phyloP scores from a whole-genome alignment of 2,113 vertebrate species.

The Ageneiosus marmoratus region DNA sequence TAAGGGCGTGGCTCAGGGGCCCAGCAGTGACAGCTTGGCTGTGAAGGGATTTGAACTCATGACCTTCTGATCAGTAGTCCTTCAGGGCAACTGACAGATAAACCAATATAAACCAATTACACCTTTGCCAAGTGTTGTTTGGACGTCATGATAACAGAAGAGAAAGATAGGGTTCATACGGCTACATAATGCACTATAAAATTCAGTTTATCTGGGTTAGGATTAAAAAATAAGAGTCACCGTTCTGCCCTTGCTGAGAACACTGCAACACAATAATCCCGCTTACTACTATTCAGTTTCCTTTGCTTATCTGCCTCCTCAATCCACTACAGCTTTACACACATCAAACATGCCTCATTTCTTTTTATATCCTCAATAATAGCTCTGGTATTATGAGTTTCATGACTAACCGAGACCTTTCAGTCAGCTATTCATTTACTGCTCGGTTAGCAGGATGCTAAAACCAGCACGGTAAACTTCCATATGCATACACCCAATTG shows the following conservation, averaged over 20 bases:
- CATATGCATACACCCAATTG: neutral
- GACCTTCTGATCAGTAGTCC: too few species aligned
- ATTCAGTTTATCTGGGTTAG: neutral
- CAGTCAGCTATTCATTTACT: neutral
- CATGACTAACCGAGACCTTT: neutral
- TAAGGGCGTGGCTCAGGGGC: too few species aligned
- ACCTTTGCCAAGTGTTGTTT: too few species aligned
- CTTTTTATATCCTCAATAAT: neutral
- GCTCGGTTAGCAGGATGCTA: neutral
- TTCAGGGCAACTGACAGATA: too few species aligned
- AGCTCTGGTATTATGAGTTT: neutral
- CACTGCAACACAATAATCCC: too few species aligned
- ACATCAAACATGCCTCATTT: constrained; percentile 14
- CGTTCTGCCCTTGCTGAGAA: neutral
- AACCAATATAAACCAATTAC: too few species aligned
- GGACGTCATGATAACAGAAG: too few species aligned
- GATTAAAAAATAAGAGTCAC: neutral
- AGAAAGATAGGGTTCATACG: neutral
- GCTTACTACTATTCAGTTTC: neutral
- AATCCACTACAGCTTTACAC: neutral
- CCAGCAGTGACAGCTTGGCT: too few species aligned
- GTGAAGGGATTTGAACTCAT: too few species aligned
- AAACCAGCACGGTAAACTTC: neutral
- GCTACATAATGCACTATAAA: neutral
- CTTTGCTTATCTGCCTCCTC: neutral